These are phyloP conservation scores for Sitta europaea DNA, from an alignment of 2,113 vertebrate genomes.

Conservation along the genomic window DNA sequence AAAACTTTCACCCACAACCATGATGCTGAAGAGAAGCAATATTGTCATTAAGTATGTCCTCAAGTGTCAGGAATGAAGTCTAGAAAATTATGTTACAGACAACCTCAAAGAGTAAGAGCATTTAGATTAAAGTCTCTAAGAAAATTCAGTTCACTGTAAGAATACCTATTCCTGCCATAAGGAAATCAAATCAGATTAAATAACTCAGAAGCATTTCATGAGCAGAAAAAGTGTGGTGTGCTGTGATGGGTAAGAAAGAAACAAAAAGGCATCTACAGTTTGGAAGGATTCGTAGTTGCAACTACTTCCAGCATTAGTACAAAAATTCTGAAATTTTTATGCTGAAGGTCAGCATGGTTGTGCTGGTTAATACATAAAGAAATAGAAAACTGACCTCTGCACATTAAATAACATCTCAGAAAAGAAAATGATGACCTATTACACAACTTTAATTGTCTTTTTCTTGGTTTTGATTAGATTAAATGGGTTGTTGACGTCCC, in stretches of 20 bases:
- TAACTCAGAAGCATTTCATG: background rate
- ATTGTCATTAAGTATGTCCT: background rate
- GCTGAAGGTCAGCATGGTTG: background rate
- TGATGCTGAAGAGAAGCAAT: background rate
- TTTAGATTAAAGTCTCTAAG: background rate
- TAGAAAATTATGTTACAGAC: background rate
- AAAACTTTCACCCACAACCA: background rate
- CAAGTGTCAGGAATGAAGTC: background rate
- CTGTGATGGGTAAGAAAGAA: background rate
- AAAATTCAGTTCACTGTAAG: background rate
- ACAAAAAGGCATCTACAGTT: background rate
- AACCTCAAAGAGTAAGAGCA: background rate
- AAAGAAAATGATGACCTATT: background rate
- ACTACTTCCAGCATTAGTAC: background rate
- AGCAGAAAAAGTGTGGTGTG: background rate
- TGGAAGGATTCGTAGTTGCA: background rate
- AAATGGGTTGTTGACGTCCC: background rate
- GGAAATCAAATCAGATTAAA: background rate
- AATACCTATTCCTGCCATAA: background rate
- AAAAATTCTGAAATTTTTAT: constrained; percentile 15
- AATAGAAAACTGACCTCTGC: background rate
- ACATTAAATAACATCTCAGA: background rate
- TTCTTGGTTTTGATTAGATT: background rate
- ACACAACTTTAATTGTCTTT: background rate
- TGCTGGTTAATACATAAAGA: background rate